phyloP scores from a whole-genome alignment of 2,888 invertebrate species.

The Camptogramma bilineatum region DNA sequence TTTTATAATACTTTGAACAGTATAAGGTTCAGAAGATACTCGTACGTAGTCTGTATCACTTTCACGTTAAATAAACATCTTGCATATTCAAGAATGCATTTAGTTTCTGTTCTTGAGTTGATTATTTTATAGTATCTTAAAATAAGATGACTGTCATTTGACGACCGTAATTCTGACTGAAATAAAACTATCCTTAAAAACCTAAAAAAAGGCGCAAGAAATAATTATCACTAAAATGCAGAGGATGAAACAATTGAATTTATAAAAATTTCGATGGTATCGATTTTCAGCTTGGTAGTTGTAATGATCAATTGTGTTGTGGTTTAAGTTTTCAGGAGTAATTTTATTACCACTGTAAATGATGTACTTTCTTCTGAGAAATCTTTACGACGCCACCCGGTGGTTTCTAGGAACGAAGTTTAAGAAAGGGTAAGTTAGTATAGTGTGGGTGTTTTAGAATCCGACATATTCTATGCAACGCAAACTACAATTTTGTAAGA shows the following conservation, averaged over 20 bases:
- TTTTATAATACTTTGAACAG: background rate
- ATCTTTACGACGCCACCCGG: too few species aligned
- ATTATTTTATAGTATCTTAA: background rate
- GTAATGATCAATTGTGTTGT: too few species aligned
- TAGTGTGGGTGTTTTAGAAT: too few species aligned
- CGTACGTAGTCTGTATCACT: background rate
- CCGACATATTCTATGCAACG: background rate
- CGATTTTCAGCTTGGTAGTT: too few species aligned
- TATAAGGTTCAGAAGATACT: background rate
- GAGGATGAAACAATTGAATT: too few species aligned
- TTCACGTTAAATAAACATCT: slow-evolving; percentile 5
- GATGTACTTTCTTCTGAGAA: too few species aligned
- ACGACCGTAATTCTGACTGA: background rate
- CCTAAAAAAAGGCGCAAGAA: too few species aligned
- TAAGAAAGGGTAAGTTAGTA: background rate
- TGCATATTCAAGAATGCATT: slow-evolving; percentile 17
- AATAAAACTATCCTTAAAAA: background rate
- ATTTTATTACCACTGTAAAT: too few species aligned
- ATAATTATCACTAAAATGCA: too few species aligned
- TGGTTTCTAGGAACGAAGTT: background rate
- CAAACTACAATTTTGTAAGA: background rate
- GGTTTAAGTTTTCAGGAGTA: background rate
- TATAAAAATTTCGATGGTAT: too few species aligned
- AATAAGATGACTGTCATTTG: background rate
- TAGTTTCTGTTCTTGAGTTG: slow-evolving; percentile 9